Conservation (phyloP, 2,888 invertebrate species). For the Malachius bipustulatus region DNA sequence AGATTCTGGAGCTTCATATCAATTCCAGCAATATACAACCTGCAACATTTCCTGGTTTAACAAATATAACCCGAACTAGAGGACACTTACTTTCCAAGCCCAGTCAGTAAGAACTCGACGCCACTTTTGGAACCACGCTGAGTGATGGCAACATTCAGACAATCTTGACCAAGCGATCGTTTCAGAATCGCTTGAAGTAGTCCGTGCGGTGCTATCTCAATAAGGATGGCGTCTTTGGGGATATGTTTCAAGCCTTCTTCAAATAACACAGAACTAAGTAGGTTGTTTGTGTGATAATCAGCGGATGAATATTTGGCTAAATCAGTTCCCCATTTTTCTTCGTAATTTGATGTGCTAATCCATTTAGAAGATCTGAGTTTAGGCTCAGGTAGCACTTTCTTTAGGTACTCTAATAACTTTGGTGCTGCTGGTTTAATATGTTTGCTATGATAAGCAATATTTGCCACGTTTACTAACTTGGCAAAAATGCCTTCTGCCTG, state of each 20-base stretch:
- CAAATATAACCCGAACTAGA: too few relatives aligned
- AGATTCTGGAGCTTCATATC: conserved; percentile 64
- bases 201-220: conserved; percentile 86
- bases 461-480: conserved; percentile 70
- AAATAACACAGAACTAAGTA: conserved; percentile 59
- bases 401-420: conserved; percentile 33
- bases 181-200: conserved; percentile 78
- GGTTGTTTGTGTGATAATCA: conserved; percentile 56
- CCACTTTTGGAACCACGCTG: conserved; percentile 57
- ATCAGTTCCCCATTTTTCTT: conserved; percentile 45
- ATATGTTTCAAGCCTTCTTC: conserved; percentile 72
- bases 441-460: conserved; percentile 81
- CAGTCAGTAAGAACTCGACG: conserved; percentile 46
- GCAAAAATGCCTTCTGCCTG: conserved; percentile 65
- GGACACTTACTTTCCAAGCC: conserved; percentile 56
- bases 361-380: conserved; percentile 46
- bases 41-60: too few relatives aligned
- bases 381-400: conserved; percentile 38
- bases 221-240: conserved; percentile 67
- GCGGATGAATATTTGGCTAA: conserved; percentile 47
- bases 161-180: conserved; percentile 57
- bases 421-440: conserved; percentile 51
- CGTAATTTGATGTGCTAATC: conserved; percentile 54
- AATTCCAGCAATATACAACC: conserved; percentile 69
- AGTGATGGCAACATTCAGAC: conserved; percentile 64